A percentile compares a stretch with the other conserved stretches of the same genome.
These are phyloP conservation scores for Callyntrura sp. DNA, from an alignment of 2,888 invertebrate genomes.

Conservation along the genomic window DNA sequence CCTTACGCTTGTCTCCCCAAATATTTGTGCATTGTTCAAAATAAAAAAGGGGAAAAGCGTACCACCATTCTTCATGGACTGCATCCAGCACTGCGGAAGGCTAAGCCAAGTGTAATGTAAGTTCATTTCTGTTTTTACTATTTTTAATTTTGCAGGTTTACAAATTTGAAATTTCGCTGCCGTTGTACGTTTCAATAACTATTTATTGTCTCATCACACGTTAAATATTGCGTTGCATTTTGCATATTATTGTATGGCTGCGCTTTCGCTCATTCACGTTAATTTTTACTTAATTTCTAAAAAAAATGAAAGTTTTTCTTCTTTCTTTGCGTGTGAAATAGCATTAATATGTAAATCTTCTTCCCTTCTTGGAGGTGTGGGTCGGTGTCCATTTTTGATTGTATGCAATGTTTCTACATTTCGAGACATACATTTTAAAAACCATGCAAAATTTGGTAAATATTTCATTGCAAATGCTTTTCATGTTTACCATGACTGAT, in stretches of 20 bases:
- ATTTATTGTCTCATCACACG: too few relatives aligned
- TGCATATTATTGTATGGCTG: too few relatives aligned
- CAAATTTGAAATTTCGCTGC: too few relatives aligned
- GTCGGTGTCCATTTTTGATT: too few relatives aligned
- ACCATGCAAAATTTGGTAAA: too few relatives aligned
- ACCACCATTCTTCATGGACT: constrained; percentile 76
- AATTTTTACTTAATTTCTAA: neutral
- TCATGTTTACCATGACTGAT: neutral
- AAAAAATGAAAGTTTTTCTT: neutral
- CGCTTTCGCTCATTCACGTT: too few relatives aligned
- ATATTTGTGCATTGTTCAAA: constrained; percentile 76
- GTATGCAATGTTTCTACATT: neutral
- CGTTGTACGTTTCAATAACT: too few relatives aligned
- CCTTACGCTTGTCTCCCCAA: constrained; percentile 79
- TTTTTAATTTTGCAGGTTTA: neutral
- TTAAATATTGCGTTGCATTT: too few relatives aligned
- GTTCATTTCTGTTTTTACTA: neutral
- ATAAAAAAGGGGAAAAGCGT: constrained; percentile 73
- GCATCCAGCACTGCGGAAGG: constrained; percentile 72
- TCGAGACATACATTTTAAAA: neutral
- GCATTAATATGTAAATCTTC: neutral
- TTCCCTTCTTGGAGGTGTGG: too few relatives aligned
- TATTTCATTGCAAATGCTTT: neutral
- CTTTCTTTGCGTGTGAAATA: neutral
- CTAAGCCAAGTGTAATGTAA: constrained; percentile 64